A percentile compares a stretch with the other conserved stretches of the same genome.
Conservation (phyloP, 2,888 invertebrate species). For the Rhamphomyia laevipes region DNA sequence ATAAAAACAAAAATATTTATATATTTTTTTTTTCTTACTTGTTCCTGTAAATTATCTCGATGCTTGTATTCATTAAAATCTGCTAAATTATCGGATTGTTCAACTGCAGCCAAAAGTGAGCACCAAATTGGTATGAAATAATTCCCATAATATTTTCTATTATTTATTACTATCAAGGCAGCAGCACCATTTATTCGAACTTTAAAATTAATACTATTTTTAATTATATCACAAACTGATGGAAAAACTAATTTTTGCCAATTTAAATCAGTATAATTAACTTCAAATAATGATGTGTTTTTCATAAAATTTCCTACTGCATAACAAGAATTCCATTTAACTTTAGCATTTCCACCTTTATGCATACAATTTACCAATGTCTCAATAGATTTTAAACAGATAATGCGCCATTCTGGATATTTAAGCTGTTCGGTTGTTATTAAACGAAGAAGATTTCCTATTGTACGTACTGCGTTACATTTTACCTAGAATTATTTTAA, state of each 20-base stretch:
- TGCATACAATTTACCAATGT: constrained; percentile 58
- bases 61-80: constrained; percentile 79
- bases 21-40: constrained; percentile 44
- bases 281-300: constrained; percentile 37
- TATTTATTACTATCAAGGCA: constrained; percentile 53
- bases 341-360: constrained; percentile 67
- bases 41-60: constrained; percentile 73
- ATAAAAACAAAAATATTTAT: background rate
- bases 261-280: constrained; percentile 18
- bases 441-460: constrained; percentile 67
- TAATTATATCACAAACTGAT: constrained; percentile 51
- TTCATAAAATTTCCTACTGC: constrained; percentile 71
- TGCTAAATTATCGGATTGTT: constrained; percentile 63
- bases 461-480: constrained; percentile 60
- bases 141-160: constrained; percentile 50
- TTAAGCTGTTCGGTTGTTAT: constrained; percentile 42
- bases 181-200: constrained; percentile 78
- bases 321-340: constrained; percentile 87
- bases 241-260: constrained; percentile 51
- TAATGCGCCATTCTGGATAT: constrained; percentile 41
- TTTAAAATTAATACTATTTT: constrained; percentile 72
- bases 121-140: constrained; percentile 55
- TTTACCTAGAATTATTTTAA: constrained; percentile 16
- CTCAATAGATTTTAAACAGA: constrained; percentile 48
- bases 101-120: constrained; percentile 58